Percentiles rank a stretch among this genome's conserved stretches.
These are phyloP conservation scores for Holcopasites calliopsidis DNA, from an alignment of 1,140 invertebrate genomes.

Conservation along the genomic window DNA sequence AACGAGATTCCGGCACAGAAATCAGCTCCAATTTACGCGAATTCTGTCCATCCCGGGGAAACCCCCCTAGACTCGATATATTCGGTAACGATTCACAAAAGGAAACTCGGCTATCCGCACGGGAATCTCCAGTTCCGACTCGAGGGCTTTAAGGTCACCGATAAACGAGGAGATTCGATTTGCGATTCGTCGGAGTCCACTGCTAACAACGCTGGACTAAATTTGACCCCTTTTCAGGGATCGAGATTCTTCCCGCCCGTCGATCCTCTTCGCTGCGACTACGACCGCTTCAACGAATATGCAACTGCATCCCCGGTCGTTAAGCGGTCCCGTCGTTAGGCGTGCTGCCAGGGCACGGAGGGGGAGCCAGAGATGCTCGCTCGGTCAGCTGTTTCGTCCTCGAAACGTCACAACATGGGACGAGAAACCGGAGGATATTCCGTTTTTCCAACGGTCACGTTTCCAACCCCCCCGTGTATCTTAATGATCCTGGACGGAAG, in stretches of 20 bases:
- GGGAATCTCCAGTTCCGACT: background rate
- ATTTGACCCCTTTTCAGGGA: slow-evolving; percentile 31
- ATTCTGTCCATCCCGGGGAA: background rate
- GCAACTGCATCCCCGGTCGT: slow-evolving; percentile 25
- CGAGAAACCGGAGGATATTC: slow-evolving; percentile 5
- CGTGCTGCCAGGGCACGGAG: slow-evolving; percentile 16
- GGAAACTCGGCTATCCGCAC: background rate
- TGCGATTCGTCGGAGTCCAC: slow-evolving; percentile 38
- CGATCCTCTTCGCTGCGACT: background rate
- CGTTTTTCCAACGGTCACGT: background rate
- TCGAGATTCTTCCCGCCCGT: slow-evolving; percentile 18
- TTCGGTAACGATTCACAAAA: background rate
- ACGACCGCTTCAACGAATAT: background rate
- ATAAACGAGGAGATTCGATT: slow-evolving; percentile 50
- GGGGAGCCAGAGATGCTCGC: background rate
- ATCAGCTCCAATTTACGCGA: no score
- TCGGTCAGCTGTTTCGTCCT: background rate
- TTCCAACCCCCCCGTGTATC: background rate
- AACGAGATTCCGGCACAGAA: no score
- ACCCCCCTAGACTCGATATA: background rate
- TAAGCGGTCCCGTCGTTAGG: slow-evolving; percentile 40
- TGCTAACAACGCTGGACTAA: slow-evolving; percentile 45
- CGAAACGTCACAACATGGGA: background rate
- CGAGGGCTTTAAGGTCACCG: slow-evolving; percentile 13
- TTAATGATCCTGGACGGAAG: slow-evolving; percentile 2